Evolutionary conservation across 2,888 invertebrate species (phyloP).

Genomic region (Lochmaea capreae): DNA sequence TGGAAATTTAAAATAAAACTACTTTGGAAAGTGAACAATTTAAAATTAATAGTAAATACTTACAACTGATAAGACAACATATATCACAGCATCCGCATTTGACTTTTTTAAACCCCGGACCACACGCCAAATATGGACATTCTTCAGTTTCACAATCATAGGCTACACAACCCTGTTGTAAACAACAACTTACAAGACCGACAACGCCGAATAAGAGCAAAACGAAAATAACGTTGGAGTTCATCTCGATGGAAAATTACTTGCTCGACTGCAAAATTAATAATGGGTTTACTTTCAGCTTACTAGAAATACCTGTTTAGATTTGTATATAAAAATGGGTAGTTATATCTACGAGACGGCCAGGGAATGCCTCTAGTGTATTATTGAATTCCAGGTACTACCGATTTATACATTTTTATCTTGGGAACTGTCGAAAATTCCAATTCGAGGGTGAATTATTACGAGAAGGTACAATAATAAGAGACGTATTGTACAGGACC

Average conservation of each 20-base stretch:
- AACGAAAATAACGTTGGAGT: background rate
- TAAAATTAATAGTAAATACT: background rate
- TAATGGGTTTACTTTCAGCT: background rate
- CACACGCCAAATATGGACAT: background rate
- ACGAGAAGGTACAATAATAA: background rate
- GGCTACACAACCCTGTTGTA: conserved; percentile 11
- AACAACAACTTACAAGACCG: background rate
- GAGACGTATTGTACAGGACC: background rate
- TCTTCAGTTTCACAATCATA: background rate
- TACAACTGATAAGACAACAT: conserved; percentile 11
- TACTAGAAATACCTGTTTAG: conserved; percentile 11
- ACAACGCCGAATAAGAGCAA: background rate
- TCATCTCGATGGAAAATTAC: conserved; percentile 6
- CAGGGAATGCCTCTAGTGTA: background rate
- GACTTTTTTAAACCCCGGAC: conserved; percentile 9
- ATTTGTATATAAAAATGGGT: background rate
- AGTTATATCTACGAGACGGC: background rate
- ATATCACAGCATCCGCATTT: conserved; percentile 16
- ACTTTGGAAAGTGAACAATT: too few relatives aligned
- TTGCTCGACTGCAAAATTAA: conserved; percentile 4
- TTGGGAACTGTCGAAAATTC: background rate
- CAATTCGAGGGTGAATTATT: background rate
- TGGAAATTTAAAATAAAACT: too few relatives aligned
- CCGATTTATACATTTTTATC: background rate
- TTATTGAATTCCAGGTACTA: background rate